phyloP scores from a whole-genome alignment of 2,888 invertebrate species.

The Hirtodrosophila trivittata region DNA sequence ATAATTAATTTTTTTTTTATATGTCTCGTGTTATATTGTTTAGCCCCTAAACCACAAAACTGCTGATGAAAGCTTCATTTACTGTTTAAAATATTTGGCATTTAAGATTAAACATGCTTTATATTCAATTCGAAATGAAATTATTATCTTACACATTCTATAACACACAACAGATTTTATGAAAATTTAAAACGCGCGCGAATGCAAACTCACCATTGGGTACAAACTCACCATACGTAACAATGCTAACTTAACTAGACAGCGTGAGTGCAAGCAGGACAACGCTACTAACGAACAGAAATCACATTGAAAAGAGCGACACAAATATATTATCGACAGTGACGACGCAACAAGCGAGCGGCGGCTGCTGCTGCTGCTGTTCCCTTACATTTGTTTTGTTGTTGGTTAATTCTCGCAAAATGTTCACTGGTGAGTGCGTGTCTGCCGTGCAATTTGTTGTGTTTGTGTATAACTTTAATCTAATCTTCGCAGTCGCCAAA shows the following conservation, averaged over 20 bases:
- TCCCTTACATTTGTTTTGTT: constrained; percentile 38
- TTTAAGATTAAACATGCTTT: constrained; percentile 39
- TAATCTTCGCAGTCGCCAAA: constrained; percentile 41
- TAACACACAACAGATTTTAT: background rate
- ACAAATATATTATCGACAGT: constrained; percentile 17
- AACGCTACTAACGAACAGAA: background rate
- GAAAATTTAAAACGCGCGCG: constrained; percentile 16
- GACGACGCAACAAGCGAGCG: constrained; percentile 53
- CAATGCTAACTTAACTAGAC: background rate
- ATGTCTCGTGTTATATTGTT: constrained; percentile 39
- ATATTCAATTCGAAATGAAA: constrained; percentile 1
- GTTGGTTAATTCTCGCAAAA: constrained; percentile 19
- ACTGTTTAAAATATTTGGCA: constrained; percentile 28
- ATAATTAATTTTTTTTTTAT: constrained; percentile 32
- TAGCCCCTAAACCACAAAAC: constrained; percentile 24
- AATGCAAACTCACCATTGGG: constrained; percentile 24
- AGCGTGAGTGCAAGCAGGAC: constrained; percentile 13
- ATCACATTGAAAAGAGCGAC: constrained; percentile 14
- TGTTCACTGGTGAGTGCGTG: constrained; percentile 40
- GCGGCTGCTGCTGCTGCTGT: constrained; percentile 12
- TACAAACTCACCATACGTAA: constrained; percentile 25
- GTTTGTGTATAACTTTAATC: constrained; percentile 47
- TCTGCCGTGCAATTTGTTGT: constrained; percentile 17
- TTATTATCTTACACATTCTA: background rate
- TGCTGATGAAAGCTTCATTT: constrained; percentile 20